Percentiles rank a stretch among this genome's conserved stretches.
phyloP scores from a whole-genome alignment of 2,888 invertebrate species.

The Malacosoma neustria region DNA sequence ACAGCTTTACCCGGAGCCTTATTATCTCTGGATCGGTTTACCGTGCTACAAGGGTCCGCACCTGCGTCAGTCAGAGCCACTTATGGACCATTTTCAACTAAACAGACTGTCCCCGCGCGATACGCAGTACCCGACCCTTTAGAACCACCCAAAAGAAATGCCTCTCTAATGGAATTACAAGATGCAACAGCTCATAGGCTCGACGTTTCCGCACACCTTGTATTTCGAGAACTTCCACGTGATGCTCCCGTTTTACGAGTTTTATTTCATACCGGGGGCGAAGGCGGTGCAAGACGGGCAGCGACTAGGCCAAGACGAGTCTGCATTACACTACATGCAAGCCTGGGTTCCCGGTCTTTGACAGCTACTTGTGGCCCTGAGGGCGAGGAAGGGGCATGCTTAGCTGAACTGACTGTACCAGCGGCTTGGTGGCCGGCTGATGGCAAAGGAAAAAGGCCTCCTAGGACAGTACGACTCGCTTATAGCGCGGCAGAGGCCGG shows the following conservation, averaged over 20 bases:
- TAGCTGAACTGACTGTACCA: constrained; percentile 91
- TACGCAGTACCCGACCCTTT: constrained; percentile 91
- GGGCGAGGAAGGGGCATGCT: constrained; percentile 93
- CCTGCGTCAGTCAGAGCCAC: constrained; percentile 93
- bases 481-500: constrained; percentile 93
- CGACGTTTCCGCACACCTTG: constrained; percentile 95
- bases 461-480: constrained; percentile 84
- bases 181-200: constrained; percentile 83
- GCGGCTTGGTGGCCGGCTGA: constrained; percentile 92
- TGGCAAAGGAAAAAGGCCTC: constrained; percentile 78
- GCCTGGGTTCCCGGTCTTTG: constrained; percentile 75
- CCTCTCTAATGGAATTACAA: constrained; percentile 73
- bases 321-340: constrained; percentile 87
- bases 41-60: constrained; percentile 92
- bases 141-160: constrained; percentile 76
- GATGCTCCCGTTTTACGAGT: constrained; percentile 95
- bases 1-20: constrained; percentile 78
- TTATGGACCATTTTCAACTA: constrained; percentile 96
- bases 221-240: constrained; percentile 88
- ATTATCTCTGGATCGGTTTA: constrained; percentile 90
- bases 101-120: constrained; percentile 93
- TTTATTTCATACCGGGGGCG: constrained; percentile 92
- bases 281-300: constrained; percentile 85
- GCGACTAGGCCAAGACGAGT: constrained; percentile 82
- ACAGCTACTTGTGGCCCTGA: constrained; percentile 95